A percentile compares a stretch with the other conserved stretches of the same genome.
phyloP scores from a whole-genome alignment of 2,888 invertebrate species.

The Selenia dentaria region DNA sequence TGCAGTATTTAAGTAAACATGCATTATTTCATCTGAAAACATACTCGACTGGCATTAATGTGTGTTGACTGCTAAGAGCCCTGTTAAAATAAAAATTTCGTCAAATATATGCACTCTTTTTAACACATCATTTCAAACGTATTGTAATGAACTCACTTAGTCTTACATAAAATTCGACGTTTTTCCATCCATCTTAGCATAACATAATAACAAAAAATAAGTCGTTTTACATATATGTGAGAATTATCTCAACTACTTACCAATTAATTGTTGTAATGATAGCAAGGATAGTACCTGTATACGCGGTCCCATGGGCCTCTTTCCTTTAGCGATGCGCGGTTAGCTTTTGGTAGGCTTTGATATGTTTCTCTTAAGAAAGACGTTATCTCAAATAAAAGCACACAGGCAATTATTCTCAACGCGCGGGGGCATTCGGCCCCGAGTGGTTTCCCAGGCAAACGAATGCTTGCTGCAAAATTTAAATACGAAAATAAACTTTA shows the following conservation, averaged over 20 bases:
- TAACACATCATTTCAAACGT: constrained; percentile 70
- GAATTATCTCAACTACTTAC: constrained; percentile 67
- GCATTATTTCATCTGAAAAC: constrained; percentile 80
- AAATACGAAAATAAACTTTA: constrained; percentile 15
- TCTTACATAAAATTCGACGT: constrained; percentile 82
- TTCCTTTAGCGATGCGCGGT: constrained; percentile 89
- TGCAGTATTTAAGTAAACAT: constrained; percentile 77
- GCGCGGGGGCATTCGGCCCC: constrained; percentile 95
- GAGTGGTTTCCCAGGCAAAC: constrained; percentile 81
- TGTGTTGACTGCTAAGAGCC: constrained; percentile 85
- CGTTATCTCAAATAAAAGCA: constrained; percentile 98
- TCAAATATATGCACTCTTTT: constrained; percentile 77
- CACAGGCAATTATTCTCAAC: constrained; percentile 96
- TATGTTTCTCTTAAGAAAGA: constrained; percentile 98
- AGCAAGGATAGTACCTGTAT: constrained; percentile 83
- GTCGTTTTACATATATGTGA: constrained; percentile 70
- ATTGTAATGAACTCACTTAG: constrained; percentile 81
- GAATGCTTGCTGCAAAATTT: constrained; percentile 85
- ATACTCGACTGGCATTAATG: constrained; percentile 85
- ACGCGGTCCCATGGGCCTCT: constrained; percentile 93
- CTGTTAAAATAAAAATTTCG: constrained; percentile 82
- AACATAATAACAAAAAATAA: constrained; percentile 75
- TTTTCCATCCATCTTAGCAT: constrained; percentile 84
- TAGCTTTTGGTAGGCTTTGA: constrained; percentile 91
- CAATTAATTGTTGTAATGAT: constrained; percentile 47